phyloP scores from a whole-genome alignment of 1,140 invertebrate species.

The Potamilus streckersoni region DNA sequence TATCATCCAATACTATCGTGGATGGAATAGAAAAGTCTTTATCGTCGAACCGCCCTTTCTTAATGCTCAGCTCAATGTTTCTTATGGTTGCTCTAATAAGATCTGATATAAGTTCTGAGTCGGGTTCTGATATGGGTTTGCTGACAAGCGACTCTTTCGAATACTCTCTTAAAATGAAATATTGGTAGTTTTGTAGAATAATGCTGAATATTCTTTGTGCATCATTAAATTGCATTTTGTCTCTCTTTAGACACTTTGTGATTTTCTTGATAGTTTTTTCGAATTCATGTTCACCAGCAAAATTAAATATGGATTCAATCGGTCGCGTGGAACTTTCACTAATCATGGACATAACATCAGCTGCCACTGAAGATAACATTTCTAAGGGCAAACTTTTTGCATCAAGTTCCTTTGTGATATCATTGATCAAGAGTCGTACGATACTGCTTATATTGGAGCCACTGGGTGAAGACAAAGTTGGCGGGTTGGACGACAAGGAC shows the following conservation, averaged over 20 bases:
- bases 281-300: slow-evolving; percentile 3
- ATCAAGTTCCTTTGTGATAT: slow-evolving; percentile 5
- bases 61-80: slow-evolving; percentile 19
- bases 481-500: no score
- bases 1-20: slow-evolving; percentile 15
- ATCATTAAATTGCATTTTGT: slow-evolving; percentile 4
- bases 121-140: slow-evolving; percentile 6
- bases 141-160: neutral
- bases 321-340: neutral
- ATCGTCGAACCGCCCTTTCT: slow-evolving; percentile 12
- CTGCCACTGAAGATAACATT: slow-evolving; percentile 24
- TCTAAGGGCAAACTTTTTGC: slow-evolving; percentile 10
- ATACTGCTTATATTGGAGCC: neutral
- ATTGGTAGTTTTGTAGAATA: slow-evolving; percentile 25
- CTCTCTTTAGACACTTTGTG: slow-evolving; percentile 12
- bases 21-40: slow-evolving; percentile 14
- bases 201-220: slow-evolving; percentile 19
- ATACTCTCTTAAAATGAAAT: neutral
- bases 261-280: slow-evolving; percentile 14
- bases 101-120: slow-evolving; percentile 7
- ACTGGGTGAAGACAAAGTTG: no score
- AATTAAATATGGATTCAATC: no score
- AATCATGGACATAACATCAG: slow-evolving; percentile 6
- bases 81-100: slow-evolving; percentile 16
- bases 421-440: neutral